Conservation (phyloP, 2,888 invertebrate species). For the Sphecodes monilicornis region DNA sequence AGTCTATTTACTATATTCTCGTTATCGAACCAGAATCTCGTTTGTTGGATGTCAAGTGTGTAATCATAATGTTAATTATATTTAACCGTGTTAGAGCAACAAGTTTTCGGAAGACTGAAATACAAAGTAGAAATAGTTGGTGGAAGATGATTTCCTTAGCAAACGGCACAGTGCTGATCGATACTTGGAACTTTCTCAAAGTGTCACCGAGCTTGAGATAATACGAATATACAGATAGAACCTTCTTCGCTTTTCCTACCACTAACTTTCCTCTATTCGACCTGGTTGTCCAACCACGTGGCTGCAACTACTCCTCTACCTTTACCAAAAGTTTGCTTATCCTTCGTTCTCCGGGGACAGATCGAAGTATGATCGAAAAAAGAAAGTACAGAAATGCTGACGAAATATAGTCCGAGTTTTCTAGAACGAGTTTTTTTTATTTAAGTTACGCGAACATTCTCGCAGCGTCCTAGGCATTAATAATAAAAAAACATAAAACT, state of each 20-base stretch:
- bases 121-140: slow-evolving; percentile 35
- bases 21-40: too few species aligned
- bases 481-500: background rate
- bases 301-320: slow-evolving; percentile 53
- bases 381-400: slow-evolving; percentile 40
- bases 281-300: slow-evolving; percentile 65
- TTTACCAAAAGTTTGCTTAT: slow-evolving; percentile 63
- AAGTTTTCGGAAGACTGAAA: slow-evolving; percentile 42
- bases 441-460: background rate
- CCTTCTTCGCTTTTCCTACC: slow-evolving; percentile 41
- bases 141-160: slow-evolving; percentile 51
- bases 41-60: background rate
- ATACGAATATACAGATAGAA: slow-evolving; percentile 67
- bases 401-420: slow-evolving; percentile 28
- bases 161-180: slow-evolving; percentile 63
- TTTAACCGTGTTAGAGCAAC: background rate
- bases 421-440: slow-evolving; percentile 8
- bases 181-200: slow-evolving; percentile 70
- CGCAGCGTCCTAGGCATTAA: background rate
- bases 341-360: slow-evolving; percentile 45
- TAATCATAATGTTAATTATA: slow-evolving; percentile 29
- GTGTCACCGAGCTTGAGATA: slow-evolving; percentile 67
- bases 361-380: slow-evolving; percentile 52
- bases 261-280: slow-evolving; percentile 59
- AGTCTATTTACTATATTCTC: too few species aligned